Evolutionary conservation across 2,888 invertebrate genomes (phyloP), one percentile per base, ranked within the genome.

Genomic region (Gordius sp.): DNA sequence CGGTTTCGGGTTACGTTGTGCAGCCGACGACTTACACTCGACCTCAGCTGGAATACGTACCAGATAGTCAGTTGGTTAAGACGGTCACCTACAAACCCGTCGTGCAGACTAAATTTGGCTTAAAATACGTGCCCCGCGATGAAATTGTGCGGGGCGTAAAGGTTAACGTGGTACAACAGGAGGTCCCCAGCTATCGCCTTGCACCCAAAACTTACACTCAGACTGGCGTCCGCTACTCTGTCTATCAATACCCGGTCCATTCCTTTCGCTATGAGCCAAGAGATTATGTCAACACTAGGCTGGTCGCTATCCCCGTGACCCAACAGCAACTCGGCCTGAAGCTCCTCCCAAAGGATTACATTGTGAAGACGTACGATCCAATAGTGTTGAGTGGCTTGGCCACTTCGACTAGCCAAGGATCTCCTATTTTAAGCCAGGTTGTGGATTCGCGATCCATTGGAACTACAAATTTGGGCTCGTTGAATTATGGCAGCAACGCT

Each of bases 171-270:
- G 47, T 20, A 4, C 16, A 47, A 47, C 16, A 47, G 23, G 4
- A 18, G 13, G 47, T 47, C 4, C 47, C 47, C 20, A 20, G 47
- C 20, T 47, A n/a, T 8, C 47, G 20, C 8, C n/a, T 47, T 47
- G 47, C 20, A 20, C 47, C 47, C 8, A 47, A 47, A 23, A 47
- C 20, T 8, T 47, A 47, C 20, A 47, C 47, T 47, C n/a, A 23
- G 4, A 47, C 47, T 20, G 47, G 47, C 4, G 47, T 47, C 20
- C 8, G 23, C n/a, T 47, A 47, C 20, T 18, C 4, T 4, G 4
- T 4, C 47, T 47, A n/a, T 47, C 47, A 47, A 20, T 47, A 47
- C 20, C 47, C 47, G 4, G 47, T 47, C 47, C 8, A 8, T 47
- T 4, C n/a, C 20, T 8, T n/a, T n/a, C 8, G 23, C 8, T n/a